phyloP scores from a whole-genome alignment of 2,797 vertebrate species.

The Periophthalmus magnuspinnatus region DNA sequence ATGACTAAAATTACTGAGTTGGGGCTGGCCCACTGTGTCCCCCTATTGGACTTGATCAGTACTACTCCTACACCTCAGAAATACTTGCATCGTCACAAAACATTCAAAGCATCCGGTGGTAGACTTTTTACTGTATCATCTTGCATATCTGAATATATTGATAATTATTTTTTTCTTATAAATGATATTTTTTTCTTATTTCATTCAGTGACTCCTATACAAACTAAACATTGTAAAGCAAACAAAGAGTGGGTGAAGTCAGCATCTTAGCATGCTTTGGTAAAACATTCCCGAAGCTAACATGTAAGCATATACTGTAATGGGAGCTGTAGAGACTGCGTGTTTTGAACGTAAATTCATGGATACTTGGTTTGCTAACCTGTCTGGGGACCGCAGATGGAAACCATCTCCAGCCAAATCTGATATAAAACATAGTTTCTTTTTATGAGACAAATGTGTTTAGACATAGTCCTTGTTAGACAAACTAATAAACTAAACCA shows the following conservation, averaged over 20 bases:
- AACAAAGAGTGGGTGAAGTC: neutral
- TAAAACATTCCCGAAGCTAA: neutral
- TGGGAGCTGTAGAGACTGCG: neutral
- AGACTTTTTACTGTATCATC: conserved; percentile 21
- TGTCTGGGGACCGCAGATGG: too few species aligned
- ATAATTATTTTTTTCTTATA: too few species aligned
- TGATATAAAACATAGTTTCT: too few species aligned
- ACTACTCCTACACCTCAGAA: neutral
- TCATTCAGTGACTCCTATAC: too few species aligned
- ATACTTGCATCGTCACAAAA: conserved; percentile 5
- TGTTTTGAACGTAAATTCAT: too few species aligned
- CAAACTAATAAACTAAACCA: too few species aligned
- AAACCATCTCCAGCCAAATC: too few species aligned
- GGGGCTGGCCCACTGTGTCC: conserved; percentile 24
- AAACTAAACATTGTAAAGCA: too few species aligned
- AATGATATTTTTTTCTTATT: too few species aligned
- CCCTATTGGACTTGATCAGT: conserved; percentile 39
- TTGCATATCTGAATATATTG: conserved; percentile 20
- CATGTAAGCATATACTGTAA: neutral
- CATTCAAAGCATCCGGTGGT: conserved; percentile 20
- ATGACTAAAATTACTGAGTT: conserved; percentile 5
- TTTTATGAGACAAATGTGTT: too few species aligned
- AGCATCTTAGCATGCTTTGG: neutral
- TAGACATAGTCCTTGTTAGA: too few species aligned
- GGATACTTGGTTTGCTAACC: too few species aligned